Percentiles rank a stretch among this genome's conserved stretches.
These are phyloP conservation scores for Eupithecia centaureata DNA, from an alignment of 2,888 invertebrate genomes.

Conservation along the genomic window DNA sequence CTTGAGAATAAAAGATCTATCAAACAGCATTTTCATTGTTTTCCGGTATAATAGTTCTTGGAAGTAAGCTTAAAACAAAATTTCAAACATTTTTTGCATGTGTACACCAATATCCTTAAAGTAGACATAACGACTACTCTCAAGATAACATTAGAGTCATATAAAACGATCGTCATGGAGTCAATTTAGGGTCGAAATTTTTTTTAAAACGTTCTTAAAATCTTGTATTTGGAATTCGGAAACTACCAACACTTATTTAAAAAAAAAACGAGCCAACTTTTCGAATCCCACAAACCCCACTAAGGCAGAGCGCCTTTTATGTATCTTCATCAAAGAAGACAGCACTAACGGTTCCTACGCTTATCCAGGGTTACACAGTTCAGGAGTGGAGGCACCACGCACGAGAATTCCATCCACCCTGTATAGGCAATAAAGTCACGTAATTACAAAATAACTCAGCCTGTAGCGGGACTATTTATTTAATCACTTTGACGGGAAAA, in stretches of 20 bases:
- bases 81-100: no score
- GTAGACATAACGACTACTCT: no score
- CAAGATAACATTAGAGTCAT: no score
- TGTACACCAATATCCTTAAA: no score
- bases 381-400: slow-evolving; percentile 47
- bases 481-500: slow-evolving; percentile 83
- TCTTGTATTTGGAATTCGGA: not conserved
- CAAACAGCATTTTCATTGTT: not conserved
- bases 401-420: slow-evolving; percentile 72
- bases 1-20: not conserved
- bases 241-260: not conserved
- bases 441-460: slow-evolving; percentile 82
- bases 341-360: slow-evolving; percentile 31
- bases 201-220: no score
- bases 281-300: not conserved
- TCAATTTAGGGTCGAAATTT: not conserved
- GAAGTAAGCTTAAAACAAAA: no score
- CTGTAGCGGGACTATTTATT: slow-evolving; percentile 78
- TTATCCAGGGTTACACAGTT: slow-evolving; percentile 52
- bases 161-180: not conserved
- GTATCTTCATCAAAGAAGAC: slow-evolving; percentile 5
- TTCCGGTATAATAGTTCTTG: not conserved
- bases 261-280: not conserved
- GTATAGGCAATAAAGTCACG: slow-evolving; percentile 75
- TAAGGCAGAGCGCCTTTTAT: not conserved